Evolutionary conservation across 2,113 vertebrate species (phyloP).

Genomic region (Zootoca vivipara): DNA sequence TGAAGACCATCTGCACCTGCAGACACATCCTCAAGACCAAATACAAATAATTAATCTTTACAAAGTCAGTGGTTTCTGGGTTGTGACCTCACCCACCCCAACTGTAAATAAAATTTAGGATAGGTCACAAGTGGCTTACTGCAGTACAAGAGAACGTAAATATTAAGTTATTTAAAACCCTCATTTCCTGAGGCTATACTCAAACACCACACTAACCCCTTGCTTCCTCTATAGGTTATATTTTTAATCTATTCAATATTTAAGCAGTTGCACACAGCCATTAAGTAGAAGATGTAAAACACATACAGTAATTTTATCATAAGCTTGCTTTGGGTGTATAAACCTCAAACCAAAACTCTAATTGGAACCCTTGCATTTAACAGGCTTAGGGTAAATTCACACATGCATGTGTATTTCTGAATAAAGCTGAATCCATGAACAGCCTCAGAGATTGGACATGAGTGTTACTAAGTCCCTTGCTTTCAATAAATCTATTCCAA

Average conservation of each 20-base stretch:
- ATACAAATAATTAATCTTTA: background rate
- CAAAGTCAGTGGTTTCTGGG: background rate
- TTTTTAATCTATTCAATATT: conserved; percentile 5
- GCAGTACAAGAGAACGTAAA: background rate
- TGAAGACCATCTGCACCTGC: background rate
- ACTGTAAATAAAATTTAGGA: background rate
- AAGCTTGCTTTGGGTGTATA: background rate
- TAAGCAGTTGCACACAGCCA: background rate
- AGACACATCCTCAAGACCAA: background rate
- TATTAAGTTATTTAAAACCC: background rate
- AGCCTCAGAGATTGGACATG: background rate
- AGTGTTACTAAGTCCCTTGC: background rate
- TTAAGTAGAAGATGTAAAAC: background rate
- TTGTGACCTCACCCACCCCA: background rate
- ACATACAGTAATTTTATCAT: background rate
- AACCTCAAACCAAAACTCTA: background rate
- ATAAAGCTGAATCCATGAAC: background rate
- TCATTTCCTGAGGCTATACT: background rate
- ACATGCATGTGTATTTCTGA: background rate
- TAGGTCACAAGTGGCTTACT: background rate
- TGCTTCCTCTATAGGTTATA: background rate
- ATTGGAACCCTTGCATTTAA: background rate
- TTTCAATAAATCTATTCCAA: background rate
- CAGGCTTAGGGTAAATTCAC: background rate
- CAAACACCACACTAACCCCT: background rate